Evolutionary conservation across 2,797 vertebrate species (phyloP), one percentile per base, ranked within the genome.

Genomic region (Mareca penelope): DNA sequence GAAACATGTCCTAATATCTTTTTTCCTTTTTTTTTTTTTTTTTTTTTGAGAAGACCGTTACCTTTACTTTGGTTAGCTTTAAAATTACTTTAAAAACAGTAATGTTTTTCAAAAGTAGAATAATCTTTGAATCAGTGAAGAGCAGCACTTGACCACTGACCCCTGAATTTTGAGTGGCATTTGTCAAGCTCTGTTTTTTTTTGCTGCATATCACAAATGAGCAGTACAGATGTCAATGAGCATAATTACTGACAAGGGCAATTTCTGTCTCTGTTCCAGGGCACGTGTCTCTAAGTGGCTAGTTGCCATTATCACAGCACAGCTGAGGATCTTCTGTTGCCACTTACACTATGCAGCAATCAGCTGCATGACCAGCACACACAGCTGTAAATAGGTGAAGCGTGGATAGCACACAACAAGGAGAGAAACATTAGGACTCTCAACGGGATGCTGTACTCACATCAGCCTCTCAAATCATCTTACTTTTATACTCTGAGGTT

Each of bases 381-480:
- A 6, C 2, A 1, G 7, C 4, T n/a, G 28, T 8, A 15, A 53
- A 13, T 37, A 17, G 17, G 22, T 8, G 19, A 65, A 69, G 48
- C 8, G 2, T 0, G 3, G 71, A 23, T 4, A 35, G 19, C 6
- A 0, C 4, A 44, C 0, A 28, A 46, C 57, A 46, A 31, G 12
- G 65, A 57, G 17, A 17, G 33, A 48, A 65, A 10, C 1, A 7
- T 37, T 23, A 23, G 26, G 18, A 31, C 31, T 31, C 55, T 4
- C 1, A 0, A 5, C 26, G 26, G 11, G 42, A 26, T 60, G 12
- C 28, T 50, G 2, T 1, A n/a, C 33, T 69, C 19, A 81, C 28
- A 39, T 10, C 39, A 57, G 46, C 22, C 24, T 39, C 6, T 6
- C 0, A 1, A 53, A 46, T 15, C 15, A 55, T 22, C 24, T 26